Evolutionary conservation across 2,113 vertebrate species (phyloP), one percentile per base, ranked within the genome.

Genomic region (Ceyx melanurus): DNA sequence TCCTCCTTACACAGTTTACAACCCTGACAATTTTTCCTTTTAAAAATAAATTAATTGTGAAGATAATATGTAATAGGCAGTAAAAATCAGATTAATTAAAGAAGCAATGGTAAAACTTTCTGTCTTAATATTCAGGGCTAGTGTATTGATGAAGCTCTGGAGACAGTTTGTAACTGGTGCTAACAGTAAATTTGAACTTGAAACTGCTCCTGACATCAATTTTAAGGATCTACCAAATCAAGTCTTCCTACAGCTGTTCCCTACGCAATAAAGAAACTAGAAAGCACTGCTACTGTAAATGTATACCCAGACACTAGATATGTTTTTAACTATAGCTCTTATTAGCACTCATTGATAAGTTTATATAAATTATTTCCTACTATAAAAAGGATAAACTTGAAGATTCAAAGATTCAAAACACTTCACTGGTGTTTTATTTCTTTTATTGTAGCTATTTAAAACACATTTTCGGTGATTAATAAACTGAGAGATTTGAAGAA

Each of bases 61-160:
- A 93, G 65, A 92, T 96, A 95, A 77, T 75, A 88, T 29, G 53
- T 75, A 94, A 95, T 45, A 90, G 71, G 73, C 50, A 94, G 45
- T 90, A 96, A 96, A 96, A 94, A 58, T 40, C 72, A 88, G 53
- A 86, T 94, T 93, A 96, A 95, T 93, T 97, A 35, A 87, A 96
- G 93, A 90, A 91, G 71, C 73, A 93, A 76, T 8, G 29, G 64
- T 56, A 62, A 82, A 95, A 77, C 35, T 66, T 61, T 91, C 54
- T 58, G 64, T 62, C 80, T 92, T 86, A 45, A 75, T 23, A 64
- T 67, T 80, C 21, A 88, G 28, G 50, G 71, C 43, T 45, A 48
- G 26, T 13, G 42, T 51, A 46, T 48, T 92, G 66, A 83, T 15
- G 43, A 31, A 92, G 87, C 67, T 75, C 83, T 91, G 87, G 73